Evolutionary conservation across 2,797 vertebrate species (phyloP).

Genomic region (Hyperoplus immaculatus): DNA sequence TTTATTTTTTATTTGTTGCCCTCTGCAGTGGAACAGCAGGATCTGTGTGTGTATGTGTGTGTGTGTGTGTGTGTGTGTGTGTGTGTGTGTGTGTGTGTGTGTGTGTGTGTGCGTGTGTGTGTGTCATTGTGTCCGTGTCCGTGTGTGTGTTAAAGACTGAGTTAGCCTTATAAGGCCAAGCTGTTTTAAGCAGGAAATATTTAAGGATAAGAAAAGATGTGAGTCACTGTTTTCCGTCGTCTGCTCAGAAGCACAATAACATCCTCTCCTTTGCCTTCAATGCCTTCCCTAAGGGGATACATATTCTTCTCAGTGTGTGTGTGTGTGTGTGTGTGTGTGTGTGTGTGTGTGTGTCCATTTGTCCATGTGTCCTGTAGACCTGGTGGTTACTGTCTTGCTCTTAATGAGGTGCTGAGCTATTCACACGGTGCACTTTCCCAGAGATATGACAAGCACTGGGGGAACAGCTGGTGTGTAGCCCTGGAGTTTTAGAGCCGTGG

Average conservation of each 20-base stretch:
- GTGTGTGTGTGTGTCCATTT: conserved; percentile 20
- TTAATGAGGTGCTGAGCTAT: conserved; percentile 71
- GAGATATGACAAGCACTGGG: conserved; percentile 38
- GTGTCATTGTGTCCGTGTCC: conserved; percentile 11
- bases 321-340: conserved; percentile 19
- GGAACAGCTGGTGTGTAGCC: conserved; percentile 47
- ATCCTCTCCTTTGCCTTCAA: conserved; percentile 62
- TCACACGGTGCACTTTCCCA: conserved; percentile 52
- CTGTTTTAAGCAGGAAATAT: conserved; percentile 69
- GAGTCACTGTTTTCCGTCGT: conserved; percentile 73
- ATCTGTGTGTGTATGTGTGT: conserved; percentile 18
- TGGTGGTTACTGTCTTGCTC: conserved; percentile 42
- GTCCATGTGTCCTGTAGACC: conserved; percentile 31
- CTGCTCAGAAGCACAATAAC: conserved; percentile 68
- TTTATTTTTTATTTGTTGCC: conserved; percentile 42
- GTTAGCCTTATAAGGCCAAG: conserved; percentile 71
- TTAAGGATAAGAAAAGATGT: conserved; percentile 75
- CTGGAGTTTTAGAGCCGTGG: conserved; percentile 32
- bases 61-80: conserved; percentile 17
- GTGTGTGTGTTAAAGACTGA: conserved; percentile 12
- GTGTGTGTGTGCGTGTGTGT: conserved; percentile 13
- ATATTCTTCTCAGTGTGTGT: conserved; percentile 6
- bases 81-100: conserved; percentile 23
- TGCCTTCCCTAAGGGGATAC: conserved; percentile 43
- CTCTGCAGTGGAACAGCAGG: conserved; percentile 50